Conservation (phyloP, 2,888 invertebrate species). For the Zeuzera pyrina region DNA sequence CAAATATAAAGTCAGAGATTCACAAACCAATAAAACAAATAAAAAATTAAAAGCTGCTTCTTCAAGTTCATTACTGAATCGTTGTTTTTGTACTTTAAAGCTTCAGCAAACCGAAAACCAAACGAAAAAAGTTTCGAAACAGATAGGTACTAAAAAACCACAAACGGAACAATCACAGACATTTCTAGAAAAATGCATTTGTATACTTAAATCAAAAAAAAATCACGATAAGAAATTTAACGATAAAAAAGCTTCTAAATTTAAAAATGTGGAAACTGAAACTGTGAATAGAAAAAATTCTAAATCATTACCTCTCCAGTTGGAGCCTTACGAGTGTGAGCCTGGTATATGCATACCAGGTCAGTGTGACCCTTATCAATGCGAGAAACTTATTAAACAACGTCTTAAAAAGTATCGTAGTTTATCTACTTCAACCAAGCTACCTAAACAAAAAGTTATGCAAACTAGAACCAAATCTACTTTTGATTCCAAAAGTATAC, state of each 20-base stretch:
- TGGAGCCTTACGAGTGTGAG: conserved; percentile 27
- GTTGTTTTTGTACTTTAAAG: conserved; percentile 29
- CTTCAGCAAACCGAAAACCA: conserved; percentile 16
- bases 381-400: conserved; percentile 25
- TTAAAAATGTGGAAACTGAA: conserved; percentile 14
- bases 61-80: conserved; percentile 14
- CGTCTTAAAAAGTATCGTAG: conserved; percentile 18
- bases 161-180: no score
- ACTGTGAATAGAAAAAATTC: conserved; percentile 3
- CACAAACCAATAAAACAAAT: no score
- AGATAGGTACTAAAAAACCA: no score
- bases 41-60: no score
- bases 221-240: neutral
- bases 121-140: conserved; percentile 5
- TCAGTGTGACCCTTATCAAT: conserved; percentile 25
- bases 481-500: no score
- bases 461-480: no score
- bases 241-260: conserved; percentile 12
- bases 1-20: no score
- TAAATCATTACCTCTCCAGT: no score
- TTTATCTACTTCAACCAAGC: no score
- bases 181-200: no score
- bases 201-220: no score
- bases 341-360: conserved; percentile 28
- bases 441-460: no score